Conservation (phyloP, 2,113 vertebrate species). For the Equus przewalskii region DNA sequence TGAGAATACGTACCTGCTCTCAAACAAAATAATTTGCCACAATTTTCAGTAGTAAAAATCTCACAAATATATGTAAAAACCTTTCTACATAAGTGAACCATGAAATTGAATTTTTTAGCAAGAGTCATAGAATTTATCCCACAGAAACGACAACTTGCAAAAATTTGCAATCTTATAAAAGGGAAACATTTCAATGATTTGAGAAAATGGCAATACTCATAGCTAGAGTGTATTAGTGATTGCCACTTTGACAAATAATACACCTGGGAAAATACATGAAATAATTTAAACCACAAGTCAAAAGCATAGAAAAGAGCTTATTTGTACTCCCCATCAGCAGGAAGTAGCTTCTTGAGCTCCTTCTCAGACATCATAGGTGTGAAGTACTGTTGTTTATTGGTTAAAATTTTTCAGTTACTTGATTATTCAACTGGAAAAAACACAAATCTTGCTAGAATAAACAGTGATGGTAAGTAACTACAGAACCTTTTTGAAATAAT, state of each 20-base stretch:
- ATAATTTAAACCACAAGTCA: neutral
- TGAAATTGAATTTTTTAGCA: slow-evolving; percentile 23
- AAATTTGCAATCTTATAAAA: neutral
- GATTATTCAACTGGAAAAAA: slow-evolving; percentile 15
- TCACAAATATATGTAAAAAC: neutral
- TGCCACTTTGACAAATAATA: neutral
- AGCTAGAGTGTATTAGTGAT: neutral
- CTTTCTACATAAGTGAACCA: neutral
- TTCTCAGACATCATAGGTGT: neutral
- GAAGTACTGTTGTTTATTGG: neutral
- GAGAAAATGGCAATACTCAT: neutral
- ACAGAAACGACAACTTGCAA: slow-evolving; percentile 23
- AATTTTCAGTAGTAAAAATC: slow-evolving; percentile 30
- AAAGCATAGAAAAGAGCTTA: neutral
- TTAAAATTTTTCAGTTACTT: neutral
- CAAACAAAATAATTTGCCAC: neutral
- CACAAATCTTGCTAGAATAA: neutral
- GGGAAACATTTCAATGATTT: neutral
- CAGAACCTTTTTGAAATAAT: neutral
- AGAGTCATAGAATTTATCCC: neutral
- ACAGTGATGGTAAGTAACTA: neutral
- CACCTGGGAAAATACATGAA: neutral
- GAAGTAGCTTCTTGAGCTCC: neutral
- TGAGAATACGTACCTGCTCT: neutral
- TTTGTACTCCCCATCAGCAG: neutral